Conservation (phyloP, 1,140 invertebrate species). For the Macrocentrus cingulum region DNA sequence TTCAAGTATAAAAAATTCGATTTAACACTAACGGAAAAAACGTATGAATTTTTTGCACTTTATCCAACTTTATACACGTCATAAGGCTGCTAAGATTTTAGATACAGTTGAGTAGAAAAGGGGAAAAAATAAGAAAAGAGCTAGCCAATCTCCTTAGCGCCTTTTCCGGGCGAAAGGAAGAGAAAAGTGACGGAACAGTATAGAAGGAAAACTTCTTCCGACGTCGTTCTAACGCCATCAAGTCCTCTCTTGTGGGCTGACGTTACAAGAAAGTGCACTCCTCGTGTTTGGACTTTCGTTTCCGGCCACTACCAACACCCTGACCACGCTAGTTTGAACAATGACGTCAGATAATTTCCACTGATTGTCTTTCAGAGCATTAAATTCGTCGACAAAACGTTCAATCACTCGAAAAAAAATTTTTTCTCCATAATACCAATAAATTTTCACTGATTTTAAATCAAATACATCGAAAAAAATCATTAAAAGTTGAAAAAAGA, state of each 20-base stretch:
- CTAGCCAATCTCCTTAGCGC: conserved; percentile 12
- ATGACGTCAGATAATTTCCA: conserved; percentile 4
- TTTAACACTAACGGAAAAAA: too few species aligned
- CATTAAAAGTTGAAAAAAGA: too few species aligned
- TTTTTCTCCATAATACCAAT: too few species aligned
- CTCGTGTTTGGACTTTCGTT: conserved; percentile 21
- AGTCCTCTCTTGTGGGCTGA: conserved; percentile 15
- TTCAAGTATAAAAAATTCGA: too few species aligned
- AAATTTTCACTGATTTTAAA: too few species aligned
- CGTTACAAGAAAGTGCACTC: conserved; percentile 26
- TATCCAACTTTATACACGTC: too few species aligned
- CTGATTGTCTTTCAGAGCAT: too few species aligned
- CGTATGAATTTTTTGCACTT: too few species aligned
- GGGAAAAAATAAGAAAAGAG: not conserved
- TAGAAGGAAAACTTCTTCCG: conserved; percentile 19
- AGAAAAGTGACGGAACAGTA: conserved; percentile 18
- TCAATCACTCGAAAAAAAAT: too few species aligned
- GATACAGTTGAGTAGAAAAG: not conserved
- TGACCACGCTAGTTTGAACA: conserved; percentile 1
- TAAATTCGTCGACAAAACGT: too few species aligned
- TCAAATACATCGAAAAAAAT: too few species aligned
- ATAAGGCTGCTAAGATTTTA: too few species aligned
- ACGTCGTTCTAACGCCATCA: conserved; percentile 8
- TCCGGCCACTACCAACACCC: conserved; percentile 7
- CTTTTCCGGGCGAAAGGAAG: conserved; percentile 10